These are phyloP conservation scores for Limnothrissa miodon DNA, from an alignment of 2,113 vertebrate genomes.

Conservation along the genomic window DNA sequence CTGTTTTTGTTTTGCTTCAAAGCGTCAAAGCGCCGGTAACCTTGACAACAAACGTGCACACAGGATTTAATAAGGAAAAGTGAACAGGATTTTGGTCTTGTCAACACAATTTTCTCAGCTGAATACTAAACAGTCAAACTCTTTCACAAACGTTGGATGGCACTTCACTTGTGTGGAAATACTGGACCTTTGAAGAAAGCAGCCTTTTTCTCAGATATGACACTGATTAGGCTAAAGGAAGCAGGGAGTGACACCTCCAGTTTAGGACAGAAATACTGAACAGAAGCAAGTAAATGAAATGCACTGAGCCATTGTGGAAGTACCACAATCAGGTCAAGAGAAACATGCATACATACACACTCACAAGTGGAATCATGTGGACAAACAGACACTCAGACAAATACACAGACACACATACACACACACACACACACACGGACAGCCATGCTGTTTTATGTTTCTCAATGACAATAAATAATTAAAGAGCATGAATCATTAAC, in stretches of 20 bases:
- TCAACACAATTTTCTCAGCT: conserved; percentile 42
- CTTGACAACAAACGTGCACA: conserved; percentile 52
- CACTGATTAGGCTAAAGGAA: not conserved
- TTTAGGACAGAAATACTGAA: not conserved
- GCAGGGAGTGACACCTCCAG: not conserved
- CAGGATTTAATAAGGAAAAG: conserved; percentile 46
- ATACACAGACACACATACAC: not conserved
- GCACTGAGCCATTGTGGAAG: not conserved
- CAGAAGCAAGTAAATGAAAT: not conserved
- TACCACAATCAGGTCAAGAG: not conserved
- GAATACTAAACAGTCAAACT: conserved; percentile 51
- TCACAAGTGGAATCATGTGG: not conserved
- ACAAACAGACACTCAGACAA: not conserved
- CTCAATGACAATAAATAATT: conserved; percentile 66
- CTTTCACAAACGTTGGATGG: conserved; percentile 44
- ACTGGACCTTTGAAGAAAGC: conserved; percentile 35
- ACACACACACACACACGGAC: conserved; percentile 29
- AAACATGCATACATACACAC: not conserved
- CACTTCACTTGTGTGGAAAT: conserved; percentile 51
- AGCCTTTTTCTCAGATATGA: not conserved
- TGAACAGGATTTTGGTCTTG: conserved; percentile 45
- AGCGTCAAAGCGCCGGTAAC: conserved; percentile 38
- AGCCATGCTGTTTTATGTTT: conserved; percentile 45
- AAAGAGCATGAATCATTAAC: conserved; percentile 63
- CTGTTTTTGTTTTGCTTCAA: conserved; percentile 29